Evolutionary conservation across 1,140 invertebrate genomes (phyloP), one percentile per base, ranked within the genome.

Genomic region (Eubasilissa regina): DNA sequence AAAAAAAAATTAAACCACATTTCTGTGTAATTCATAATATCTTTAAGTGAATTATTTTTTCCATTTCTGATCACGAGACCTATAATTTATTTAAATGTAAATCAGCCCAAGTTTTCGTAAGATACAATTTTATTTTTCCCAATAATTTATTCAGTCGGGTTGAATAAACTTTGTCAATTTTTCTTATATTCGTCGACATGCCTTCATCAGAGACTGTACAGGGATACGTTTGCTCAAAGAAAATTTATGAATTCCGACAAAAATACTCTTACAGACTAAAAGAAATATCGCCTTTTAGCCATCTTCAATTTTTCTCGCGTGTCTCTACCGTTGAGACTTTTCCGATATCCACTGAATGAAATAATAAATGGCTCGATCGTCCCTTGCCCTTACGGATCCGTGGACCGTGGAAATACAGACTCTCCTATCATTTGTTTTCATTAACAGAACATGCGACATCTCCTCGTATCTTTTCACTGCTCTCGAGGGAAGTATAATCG

Each of bases 261-360:
- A 48, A 48, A 47, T 8, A 70, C 35, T 45, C 15, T 17, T 19
- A 19, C 25, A 70, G 51, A 53, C 47, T 48, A 11, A 70, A 48
- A 48, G 8, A 70, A n/a, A 70, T 70, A 51, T 70, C 47, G 48
- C 66, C 11, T 70, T 48, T 70, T 13, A 25, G 66, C 35, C n/a
- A 51, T 70, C n/a, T 51, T 45, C 7, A 15, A 51, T 70, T 70
- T 51, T 70, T 44, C 19, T 48, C 48, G 11, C 58, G 10, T 45
- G 15, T 51, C 48, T 51, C 1, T 12, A 17, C 44, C 66, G 66
- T 47, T 35, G 17, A 70, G 66, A 70, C 48, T 21, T 70, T 70
- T 70, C 66, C 47, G 66, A 70, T 70, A 70, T 70, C 66, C 47
- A 4, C 66, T 70, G 66, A 70, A 70, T 70, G 47, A 51, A 47